phyloP scores from a whole-genome alignment of 2,113 vertebrate genomes.

The Dendrocopos noguchii region DNA sequence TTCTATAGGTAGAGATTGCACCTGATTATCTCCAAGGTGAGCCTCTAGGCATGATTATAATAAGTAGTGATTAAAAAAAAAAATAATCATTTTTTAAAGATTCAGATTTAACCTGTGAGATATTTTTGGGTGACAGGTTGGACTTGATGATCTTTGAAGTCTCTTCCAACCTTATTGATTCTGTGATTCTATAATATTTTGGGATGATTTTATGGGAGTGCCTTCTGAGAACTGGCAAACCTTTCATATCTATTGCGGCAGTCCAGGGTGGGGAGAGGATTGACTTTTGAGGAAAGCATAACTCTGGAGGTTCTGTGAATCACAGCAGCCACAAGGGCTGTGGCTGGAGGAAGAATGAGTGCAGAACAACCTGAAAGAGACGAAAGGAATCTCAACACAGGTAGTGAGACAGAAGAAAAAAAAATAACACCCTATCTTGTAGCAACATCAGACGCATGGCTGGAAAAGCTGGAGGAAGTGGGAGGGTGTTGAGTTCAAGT shows the following conservation, averaged over 20 bases:
- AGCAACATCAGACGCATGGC: background rate
- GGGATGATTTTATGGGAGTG: background rate
- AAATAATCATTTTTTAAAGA: background rate
- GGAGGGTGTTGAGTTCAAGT: background rate
- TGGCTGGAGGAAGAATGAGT: background rate
- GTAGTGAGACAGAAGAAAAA: background rate
- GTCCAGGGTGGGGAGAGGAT: background rate
- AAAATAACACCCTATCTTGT: background rate
- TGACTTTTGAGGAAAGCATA: background rate
- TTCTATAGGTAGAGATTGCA: background rate
- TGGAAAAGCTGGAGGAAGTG: background rate
- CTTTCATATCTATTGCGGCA: fast-evolving
- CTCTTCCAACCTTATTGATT: too few species aligned
- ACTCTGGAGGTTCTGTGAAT: background rate
- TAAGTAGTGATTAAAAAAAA: background rate
- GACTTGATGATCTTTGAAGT: too few species aligned
- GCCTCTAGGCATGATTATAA: background rate
- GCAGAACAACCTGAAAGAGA: background rate
- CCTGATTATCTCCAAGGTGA: background rate
- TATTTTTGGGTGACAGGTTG: background rate
- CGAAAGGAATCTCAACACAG: background rate
- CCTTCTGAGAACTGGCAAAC: background rate
- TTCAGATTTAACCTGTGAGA: background rate
- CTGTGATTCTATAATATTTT: background rate
- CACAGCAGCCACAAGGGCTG: background rate